A percentile compares a stretch with the other conserved stretches of the same genome.
phyloP scores from a whole-genome alignment of 2,797 vertebrate genomes.

The Borostomias antarcticus region DNA sequence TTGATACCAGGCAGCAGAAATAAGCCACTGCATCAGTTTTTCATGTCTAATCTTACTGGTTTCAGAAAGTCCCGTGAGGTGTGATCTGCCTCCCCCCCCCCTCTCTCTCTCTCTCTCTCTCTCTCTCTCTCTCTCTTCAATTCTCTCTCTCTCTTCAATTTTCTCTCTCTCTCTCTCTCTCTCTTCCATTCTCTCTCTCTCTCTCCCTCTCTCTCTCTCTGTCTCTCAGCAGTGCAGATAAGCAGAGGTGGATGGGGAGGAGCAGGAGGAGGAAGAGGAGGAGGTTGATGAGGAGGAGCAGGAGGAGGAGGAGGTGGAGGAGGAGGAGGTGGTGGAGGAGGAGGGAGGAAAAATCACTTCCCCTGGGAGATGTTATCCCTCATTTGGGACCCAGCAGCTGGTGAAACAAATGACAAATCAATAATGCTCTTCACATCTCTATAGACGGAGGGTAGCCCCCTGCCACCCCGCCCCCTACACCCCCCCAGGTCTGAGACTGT shows the following conservation, averaged over 20 bases:
- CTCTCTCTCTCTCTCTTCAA: slow-evolving; percentile 7
- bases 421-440: slow-evolving; percentile 25
- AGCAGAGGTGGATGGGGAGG: too few species aligned
- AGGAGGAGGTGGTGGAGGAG: too few species aligned
- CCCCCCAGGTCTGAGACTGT: too few species aligned
- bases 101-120: slow-evolving; percentile 7
- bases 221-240: too few species aligned
- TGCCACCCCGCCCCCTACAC: neutral
- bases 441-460: slow-evolving; percentile 15
- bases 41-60: slow-evolving; percentile 25
- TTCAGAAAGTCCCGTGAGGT: slow-evolving; percentile 12
- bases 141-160: neutral
- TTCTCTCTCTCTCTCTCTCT: neutral
- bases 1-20: slow-evolving; percentile 51
- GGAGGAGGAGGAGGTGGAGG: too few species aligned
- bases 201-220: neutral
- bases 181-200: neutral
- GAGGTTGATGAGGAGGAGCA: too few species aligned
- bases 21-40: slow-evolving; percentile 30
- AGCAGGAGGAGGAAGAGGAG: too few species aligned
- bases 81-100: neutral
- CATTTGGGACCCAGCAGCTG: slow-evolving; percentile 20
- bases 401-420: slow-evolving; percentile 43
- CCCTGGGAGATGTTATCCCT: slow-evolving; percentile 23
- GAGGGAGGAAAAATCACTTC: slow-evolving; percentile 12